Evolutionary conservation across 1,140 invertebrate genomes (phyloP), one percentile per base, ranked within the genome.

Genomic region (Trichonephila inaurata): DNA sequence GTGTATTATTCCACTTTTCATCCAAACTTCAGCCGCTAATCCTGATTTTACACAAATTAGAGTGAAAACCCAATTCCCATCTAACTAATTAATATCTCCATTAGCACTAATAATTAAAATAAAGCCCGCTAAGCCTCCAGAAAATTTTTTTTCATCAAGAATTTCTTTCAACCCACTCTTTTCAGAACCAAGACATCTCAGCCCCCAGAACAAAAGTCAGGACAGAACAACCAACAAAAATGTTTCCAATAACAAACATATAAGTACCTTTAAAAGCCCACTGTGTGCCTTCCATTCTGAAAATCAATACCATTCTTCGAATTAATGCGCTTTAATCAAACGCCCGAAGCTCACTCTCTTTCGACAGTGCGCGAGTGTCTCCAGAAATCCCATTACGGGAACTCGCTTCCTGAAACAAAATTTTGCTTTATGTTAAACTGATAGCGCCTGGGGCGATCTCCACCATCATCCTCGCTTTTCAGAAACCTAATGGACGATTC

Each of bases 271-370:
- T 85, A 85, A 85, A 85, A 85, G 51, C 51, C 21, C 83, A n/a
- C 58, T 28, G 51, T 60, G 51, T 85, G 51, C 14, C 21, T 58
- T 61, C 10, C 33, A 33, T 61, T 21, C 83, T 28, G 58, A 85
- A 85, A 85, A 85, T 85, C 83, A 85, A 85, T 85, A 85, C 83
- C 83, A 85, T 85, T 85, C 83, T 61, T 85, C 83, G 58, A 85
- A 85, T 85, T 85, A 85, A 85, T 85, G 83, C 83, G 83, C 28
- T 60, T 28, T 85, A 85, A 85, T 85, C 83, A 85, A 85, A 28
- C 83, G 44, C 83, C 83, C n/a, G 83, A 28, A 85, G 83, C 83
- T 14, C 83, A 85, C 14, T 14, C 28, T 85, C 58, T 85, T 85
- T 85, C 21, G 51, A 58, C 21, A 21, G 28, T 10, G 18, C 51